A percentile compares a stretch with the other conserved stretches of the same genome.
phyloP scores from a whole-genome alignment of 1,140 invertebrate genomes.

The Doryteuthis pealeii region DNA sequence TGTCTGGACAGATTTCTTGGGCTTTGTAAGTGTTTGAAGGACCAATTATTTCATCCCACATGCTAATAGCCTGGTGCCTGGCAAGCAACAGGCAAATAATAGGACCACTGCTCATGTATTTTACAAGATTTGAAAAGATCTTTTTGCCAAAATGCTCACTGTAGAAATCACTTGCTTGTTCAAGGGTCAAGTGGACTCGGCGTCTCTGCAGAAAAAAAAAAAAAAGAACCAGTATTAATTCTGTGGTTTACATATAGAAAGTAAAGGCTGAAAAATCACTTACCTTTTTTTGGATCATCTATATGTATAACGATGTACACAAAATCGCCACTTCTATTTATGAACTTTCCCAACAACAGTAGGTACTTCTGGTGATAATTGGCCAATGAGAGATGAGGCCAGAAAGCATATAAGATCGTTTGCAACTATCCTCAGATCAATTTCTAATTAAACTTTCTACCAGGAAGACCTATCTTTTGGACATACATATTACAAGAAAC shows the following conservation, averaged over 20 bases:
- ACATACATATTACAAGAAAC: too few relatives aligned
- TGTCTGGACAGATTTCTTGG: slow-evolving; percentile 70
- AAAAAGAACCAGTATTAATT: too few relatives aligned
- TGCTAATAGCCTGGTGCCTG: slow-evolving; percentile 67
- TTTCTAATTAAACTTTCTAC: too few relatives aligned
- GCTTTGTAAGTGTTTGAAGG: slow-evolving; percentile 69
- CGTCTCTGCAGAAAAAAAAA: slow-evolving; percentile 63
- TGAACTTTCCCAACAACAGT: too few relatives aligned
- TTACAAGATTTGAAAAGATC: slow-evolving; percentile 74
- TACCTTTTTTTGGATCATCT: not conserved
- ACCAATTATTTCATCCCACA: slow-evolving; percentile 73
- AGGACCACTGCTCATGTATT: slow-evolving; percentile 75
- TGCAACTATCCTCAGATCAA: too few relatives aligned
- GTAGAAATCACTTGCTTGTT: slow-evolving; percentile 82
- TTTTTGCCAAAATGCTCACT: slow-evolving; percentile 71
- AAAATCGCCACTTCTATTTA: too few relatives aligned
- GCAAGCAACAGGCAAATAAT: slow-evolving; percentile 73
- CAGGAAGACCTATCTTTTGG: too few relatives aligned
- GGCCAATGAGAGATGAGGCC: too few relatives aligned
- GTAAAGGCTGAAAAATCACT: too few relatives aligned
- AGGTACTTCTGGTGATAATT: too few relatives aligned
- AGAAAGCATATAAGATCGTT: too few relatives aligned
- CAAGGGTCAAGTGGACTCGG: slow-evolving; percentile 72
- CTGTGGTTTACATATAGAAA: not conserved
- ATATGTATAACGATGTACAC: too few relatives aligned